These are phyloP conservation scores for Xestia rhomboidea DNA, from an alignment of 2,888 invertebrate genomes.

Conservation along the genomic window DNA sequence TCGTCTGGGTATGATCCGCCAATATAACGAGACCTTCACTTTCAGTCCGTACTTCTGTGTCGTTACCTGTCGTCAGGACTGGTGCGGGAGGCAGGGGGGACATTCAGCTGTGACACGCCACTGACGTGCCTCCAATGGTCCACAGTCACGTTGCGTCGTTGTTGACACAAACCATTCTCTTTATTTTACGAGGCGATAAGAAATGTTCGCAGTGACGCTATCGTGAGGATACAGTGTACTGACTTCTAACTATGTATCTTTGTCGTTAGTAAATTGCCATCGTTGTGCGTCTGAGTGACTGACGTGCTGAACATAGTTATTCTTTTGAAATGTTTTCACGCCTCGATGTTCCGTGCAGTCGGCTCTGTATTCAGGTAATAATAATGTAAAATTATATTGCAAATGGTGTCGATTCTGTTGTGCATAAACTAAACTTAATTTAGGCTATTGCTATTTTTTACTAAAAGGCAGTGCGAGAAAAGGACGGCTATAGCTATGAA, in stretches of 20 bases:
- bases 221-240: constrained; percentile 47
- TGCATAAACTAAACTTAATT: no score
- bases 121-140: constrained; percentile 26
- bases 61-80: not conserved
- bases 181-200: constrained; percentile 63
- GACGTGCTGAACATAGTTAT: constrained; percentile 47
- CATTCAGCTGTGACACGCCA: constrained; percentile 26
- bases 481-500: no score
- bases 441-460: no score
- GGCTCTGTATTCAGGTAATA: constrained; percentile 10
- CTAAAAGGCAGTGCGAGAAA: no score
- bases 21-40: constrained; percentile 49
- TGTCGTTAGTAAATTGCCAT: constrained; percentile 56
- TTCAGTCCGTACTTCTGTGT: constrained; percentile 17
- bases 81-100: constrained; percentile 2
- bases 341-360: constrained; percentile 24
- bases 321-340: constrained; percentile 56
- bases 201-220: constrained; percentile 57
- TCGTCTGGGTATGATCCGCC: constrained; percentile 48
- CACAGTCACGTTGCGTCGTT: constrained; percentile 55
- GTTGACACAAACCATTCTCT: constrained; percentile 70
- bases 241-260: constrained; percentile 55
- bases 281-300: constrained; percentile 33
- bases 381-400: constrained; percentile 12
- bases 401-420: no score